Conservation (phyloP, 2,888 invertebrate genomes). For the Hecatera dysodea region DNA sequence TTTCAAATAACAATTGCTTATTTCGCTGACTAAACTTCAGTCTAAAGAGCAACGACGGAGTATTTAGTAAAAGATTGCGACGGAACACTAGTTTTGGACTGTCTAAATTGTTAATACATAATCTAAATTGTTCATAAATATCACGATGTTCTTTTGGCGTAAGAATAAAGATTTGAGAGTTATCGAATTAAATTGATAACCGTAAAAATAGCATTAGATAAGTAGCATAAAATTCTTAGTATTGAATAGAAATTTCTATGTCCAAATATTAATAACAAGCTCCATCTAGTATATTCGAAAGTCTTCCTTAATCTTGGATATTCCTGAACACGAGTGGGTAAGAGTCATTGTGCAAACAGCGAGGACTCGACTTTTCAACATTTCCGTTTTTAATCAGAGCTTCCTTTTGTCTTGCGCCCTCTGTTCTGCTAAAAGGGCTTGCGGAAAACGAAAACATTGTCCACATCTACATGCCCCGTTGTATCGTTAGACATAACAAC, state of each 20-base stretch:
- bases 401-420: constrained; percentile 51
- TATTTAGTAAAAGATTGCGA: too few relatives aligned
- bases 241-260: not conserved
- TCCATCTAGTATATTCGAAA: constrained; percentile 41
- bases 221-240: too few relatives aligned
- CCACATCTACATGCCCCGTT: not conserved
- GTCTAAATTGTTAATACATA: too few relatives aligned
- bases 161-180: not conserved
- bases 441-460: constrained; percentile 36
- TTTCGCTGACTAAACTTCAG: not conserved
- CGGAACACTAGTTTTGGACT: too few relatives aligned
- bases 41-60: not conserved
- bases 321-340: constrained; percentile 40
- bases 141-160: not conserved
- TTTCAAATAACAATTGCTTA: not conserved
- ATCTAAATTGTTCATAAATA: too few relatives aligned
- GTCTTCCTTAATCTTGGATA: constrained; percentile 52
- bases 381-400: constrained; percentile 63
- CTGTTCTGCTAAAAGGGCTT: constrained; percentile 42
- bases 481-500: not conserved
- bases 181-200: not conserved
- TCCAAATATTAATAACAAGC: not conserved
- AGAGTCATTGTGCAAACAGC: constrained; percentile 50
- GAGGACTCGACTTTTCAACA: constrained; percentile 48
- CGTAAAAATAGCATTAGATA: too few relatives aligned